Evolutionary conservation across 2,888 invertebrate genomes (phyloP).

Genomic region (Drosophila vallismaia): DNA sequence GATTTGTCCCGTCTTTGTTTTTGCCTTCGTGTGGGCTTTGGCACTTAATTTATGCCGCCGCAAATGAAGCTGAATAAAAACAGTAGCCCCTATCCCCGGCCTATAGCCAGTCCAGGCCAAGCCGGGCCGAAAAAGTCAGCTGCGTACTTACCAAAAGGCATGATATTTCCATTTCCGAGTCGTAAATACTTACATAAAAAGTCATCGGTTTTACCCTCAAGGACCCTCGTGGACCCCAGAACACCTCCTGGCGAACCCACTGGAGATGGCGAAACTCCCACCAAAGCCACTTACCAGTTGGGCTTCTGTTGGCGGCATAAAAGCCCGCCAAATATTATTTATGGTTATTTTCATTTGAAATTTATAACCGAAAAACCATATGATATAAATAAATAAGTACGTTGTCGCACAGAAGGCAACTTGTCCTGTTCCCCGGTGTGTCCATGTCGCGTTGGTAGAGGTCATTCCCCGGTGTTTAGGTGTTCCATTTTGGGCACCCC

Average conservation of each 20-base stretch:
- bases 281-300: conserved; percentile 29
- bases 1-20: conserved; percentile 52
- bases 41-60: conserved; percentile 75
- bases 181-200: conserved; percentile 77
- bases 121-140: conserved; percentile 21
- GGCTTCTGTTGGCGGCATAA: conserved; percentile 57
- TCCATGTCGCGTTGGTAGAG: conserved; percentile 15
- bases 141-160: conserved; percentile 57
- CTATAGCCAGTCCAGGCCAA: too few species aligned
- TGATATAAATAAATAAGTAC: conserved; percentile 55
- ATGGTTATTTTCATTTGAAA: conserved; percentile 73
- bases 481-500: background rate
- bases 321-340: conserved; percentile 72
- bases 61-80: conserved; percentile 72
- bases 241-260: too few species aligned
- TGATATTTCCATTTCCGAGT: conserved; percentile 65
- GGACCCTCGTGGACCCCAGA: background rate
- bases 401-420: conserved; percentile 31
- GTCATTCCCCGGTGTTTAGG: conserved; percentile 15
- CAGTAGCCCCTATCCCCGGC: conserved; percentile 35
- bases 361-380: conserved; percentile 67
- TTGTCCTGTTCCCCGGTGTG: conserved; percentile 12
- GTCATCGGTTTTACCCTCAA: conserved; percentile 47
- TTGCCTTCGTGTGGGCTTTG: conserved; percentile 49
- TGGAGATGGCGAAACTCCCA: background rate